Conservation (phyloP, 2,113 vertebrate species). For the Erinaceus europaeus region DNA sequence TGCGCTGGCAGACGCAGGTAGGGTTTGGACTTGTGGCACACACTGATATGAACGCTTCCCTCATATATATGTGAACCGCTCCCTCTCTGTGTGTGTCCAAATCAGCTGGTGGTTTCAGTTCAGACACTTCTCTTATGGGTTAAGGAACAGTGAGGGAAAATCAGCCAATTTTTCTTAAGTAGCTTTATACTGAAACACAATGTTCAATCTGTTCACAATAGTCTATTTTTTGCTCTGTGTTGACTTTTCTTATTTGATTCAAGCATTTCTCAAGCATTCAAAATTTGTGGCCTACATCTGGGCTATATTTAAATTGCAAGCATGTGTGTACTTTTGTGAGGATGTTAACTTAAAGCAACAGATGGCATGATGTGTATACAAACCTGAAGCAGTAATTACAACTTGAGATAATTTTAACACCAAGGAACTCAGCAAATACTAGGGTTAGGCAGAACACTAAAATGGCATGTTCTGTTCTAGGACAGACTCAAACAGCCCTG, state of each 20-base stretch:
- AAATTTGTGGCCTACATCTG: not conserved
- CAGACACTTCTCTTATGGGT: not conserved
- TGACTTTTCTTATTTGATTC: conserved; percentile 14
- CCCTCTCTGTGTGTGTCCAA: conserved; percentile 22
- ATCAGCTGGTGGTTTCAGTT: not conserved
- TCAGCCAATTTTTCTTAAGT: not conserved
- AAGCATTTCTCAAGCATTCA: conserved; percentile 23
- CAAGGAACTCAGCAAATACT: not conserved
- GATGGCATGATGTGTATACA: not conserved
- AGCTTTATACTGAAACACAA: not conserved
- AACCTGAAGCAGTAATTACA: not conserved
- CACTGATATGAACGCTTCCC: conserved; percentile 5
- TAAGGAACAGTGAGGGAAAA: not conserved
- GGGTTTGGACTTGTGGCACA: conserved; percentile 10
- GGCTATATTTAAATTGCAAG: not conserved
- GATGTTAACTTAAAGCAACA: conserved; percentile 7
- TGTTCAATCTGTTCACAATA: not conserved
- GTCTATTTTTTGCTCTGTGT: not conserved
- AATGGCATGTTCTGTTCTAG: not conserved
- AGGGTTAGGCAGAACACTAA: not conserved
- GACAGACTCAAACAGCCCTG: not conserved
- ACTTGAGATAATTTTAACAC: not conserved
- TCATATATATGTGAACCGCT: not conserved
- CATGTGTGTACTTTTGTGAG: not conserved
- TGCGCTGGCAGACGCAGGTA: not conserved